These are phyloP conservation scores for Leistus spinibarbis DNA, from an alignment of 2,888 invertebrate species.

Conservation along the genomic window DNA sequence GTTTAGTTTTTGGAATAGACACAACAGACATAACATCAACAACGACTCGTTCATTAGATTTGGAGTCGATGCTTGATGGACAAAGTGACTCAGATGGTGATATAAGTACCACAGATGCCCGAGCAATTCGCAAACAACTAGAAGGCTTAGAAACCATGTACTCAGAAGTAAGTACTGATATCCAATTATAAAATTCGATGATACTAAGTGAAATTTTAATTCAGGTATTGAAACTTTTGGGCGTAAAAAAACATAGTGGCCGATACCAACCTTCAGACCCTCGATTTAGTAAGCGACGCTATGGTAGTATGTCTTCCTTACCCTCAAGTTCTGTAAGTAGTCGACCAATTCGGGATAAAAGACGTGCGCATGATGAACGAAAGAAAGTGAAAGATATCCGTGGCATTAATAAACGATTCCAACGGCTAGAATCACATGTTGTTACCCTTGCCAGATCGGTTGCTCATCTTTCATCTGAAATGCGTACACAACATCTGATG, in stretches of 20 bases:
- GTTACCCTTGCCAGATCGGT: constrained; percentile 89
- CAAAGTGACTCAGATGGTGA: constrained; percentile 73
- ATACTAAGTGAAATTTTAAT: constrained; percentile 17
- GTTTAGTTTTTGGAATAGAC: constrained; percentile 72
- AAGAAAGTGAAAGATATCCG: constrained; percentile 76
- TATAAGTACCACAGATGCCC: constrained; percentile 75
- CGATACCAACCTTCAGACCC: constrained; percentile 65
- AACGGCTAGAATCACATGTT: constrained; percentile 87
- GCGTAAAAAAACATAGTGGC: constrained; percentile 60
- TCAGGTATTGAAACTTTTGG: constrained; percentile 66
- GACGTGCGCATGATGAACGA: constrained; percentile 72
- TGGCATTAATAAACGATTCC: constrained; percentile 86
- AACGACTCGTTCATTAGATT: constrained; percentile 75
- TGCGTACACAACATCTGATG: constrained; percentile 87
- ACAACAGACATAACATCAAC: constrained; percentile 79
- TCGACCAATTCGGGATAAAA: constrained; percentile 74
- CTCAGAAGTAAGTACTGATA: constrained; percentile 67
- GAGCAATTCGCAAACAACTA: constrained; percentile 79
- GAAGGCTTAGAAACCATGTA: constrained; percentile 88
- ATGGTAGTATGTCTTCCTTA: constrained; percentile 83
- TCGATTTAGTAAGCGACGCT: constrained; percentile 58
- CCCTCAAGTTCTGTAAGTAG: constrained; percentile 84
- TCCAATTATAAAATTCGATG: constrained; percentile 49
- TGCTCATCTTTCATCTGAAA: constrained; percentile 89
- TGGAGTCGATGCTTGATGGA: constrained; percentile 79